phyloP scores from a whole-genome alignment of 2,797 vertebrate genomes.

The Vipera ursinii region DNA sequence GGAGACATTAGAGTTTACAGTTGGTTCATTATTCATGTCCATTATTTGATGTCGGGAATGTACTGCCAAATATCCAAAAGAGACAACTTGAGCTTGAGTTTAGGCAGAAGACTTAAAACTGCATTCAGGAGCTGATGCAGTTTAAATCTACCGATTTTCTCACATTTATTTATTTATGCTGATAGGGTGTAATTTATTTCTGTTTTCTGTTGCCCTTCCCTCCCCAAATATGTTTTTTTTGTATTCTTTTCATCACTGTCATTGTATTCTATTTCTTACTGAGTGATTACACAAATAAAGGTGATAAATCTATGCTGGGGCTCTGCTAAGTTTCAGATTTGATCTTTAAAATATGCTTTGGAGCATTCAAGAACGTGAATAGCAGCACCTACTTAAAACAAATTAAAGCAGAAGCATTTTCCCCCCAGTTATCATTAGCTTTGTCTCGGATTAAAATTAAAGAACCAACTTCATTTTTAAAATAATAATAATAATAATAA shows the following conservation, averaged over 20 bases:
- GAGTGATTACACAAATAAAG: no score
- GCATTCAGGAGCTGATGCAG: not conserved
- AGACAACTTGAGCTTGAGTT: not conserved
- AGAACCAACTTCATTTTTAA: not conserved
- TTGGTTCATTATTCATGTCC: not conserved
- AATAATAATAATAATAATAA: not conserved
- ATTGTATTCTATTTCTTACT: not conserved
- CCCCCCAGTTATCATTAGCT: not conserved
- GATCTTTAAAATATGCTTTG: not conserved
- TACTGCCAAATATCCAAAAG: not conserved
- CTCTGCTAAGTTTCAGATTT: not conserved
- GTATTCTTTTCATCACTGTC: not conserved
- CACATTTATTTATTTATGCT: not conserved
- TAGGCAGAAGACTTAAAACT: not conserved
- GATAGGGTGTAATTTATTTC: not conserved
- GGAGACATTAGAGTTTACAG: not conserved
- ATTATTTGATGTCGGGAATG: not conserved
- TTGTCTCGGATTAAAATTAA: not conserved
- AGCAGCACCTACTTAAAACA: not conserved
- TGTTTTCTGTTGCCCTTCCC: not conserved
- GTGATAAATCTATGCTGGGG: no score
- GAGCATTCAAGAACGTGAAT: not conserved
- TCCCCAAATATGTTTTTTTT: not conserved
- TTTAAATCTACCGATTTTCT: not conserved
- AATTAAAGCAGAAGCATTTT: not conserved